Evolutionary conservation across 2,888 invertebrate species (phyloP), one percentile per base, ranked within the genome.

Genomic region (Helleia helle): DNA sequence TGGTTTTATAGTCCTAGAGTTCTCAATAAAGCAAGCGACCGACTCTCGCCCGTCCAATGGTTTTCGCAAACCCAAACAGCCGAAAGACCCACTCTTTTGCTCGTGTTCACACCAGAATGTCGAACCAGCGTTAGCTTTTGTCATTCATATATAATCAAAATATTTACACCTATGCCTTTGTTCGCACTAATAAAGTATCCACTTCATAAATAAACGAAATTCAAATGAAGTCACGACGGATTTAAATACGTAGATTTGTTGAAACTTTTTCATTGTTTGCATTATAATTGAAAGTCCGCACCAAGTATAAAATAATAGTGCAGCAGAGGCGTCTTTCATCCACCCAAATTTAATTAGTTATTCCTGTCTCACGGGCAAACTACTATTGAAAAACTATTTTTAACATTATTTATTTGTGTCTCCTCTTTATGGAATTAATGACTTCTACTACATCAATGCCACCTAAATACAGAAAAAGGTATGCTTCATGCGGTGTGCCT

Each of bases 221-320:
- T 34, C 34, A 34, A 38, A 38, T 22, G 28, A 38, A 26, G 27
- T 13, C 38, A 11, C 28, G 5, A 8, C 14, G 15, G 28, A 39
- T 24, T 39, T 39, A 24, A 25, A 30, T 25, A 29, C 39, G 29
- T 39, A 30, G 29, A 39, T 30, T 24, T 25, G 34, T 36, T 18
- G 27, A 36, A 36, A 42, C 31, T 34, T 42, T 42, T 39, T 38
- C 42, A 36, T 42, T 42, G 42, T 42, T 42, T 42, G 38, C 14
- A 28, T 15, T 42, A 42, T 42, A 42, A 42, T 42, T 42, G 42
- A 42, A 42, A 42, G 34, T 24, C 24, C 29, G 14, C 28, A 22
- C 34, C 36, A 36, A 38, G 38, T 39, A 42, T 30, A 30, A 39
- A 39, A 39, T 39, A 42, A 42, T 42, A 39, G 34, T 36, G 27